Evolutionary conservation across 2,797 vertebrate genomes (phyloP), one percentile per base, ranked within the genome.

Genomic region (Enteromius trimaculatus): DNA sequence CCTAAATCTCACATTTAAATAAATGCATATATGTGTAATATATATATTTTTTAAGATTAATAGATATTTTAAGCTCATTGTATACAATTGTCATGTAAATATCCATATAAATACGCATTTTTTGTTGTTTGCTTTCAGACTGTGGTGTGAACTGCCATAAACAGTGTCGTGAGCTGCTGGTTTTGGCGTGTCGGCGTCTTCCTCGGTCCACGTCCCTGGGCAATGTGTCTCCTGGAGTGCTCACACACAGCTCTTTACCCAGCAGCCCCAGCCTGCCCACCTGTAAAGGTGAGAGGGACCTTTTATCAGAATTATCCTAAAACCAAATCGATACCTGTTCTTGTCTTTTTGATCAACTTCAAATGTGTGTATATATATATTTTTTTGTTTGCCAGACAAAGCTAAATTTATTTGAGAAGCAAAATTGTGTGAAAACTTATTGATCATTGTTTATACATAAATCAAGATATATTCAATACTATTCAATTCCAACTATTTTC

Each of bases 141-240:
- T 99, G 98, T 0, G 98, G 97, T 26, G 97, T 96, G 81, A 99
- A 98, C 90, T 99, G 98, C 86, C 98, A 99, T 84, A 99, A 98
- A 91, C 98, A 99, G 78, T 99, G 98, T 90, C 95, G 96, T 84
- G 97, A 99, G 86, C 94, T 98, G 72, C 93, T 99, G 87, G 97
- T 99, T 85, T 91, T 98, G 86, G 97, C 97, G 0, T 99, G 98
- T 82, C 95, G 97, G 89, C 98, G 97, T 86, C 95, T 96, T 79
- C 93, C 96, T 62, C 95, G 95, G 82, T 96, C 93, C 1, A 91
- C 95, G 6, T 98, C 97, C 6, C 84, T 96, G 84, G 94, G 96
- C 66, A 96, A 94, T 11, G 87, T 92, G 23, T 94, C 93, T 23
- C 80, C 91, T 4, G 81, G 89, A 31, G 84, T 87, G 68, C 88